Percentiles rank a stretch among this genome's conserved stretches.
phyloP scores from a whole-genome alignment of 1,140 invertebrate genomes.

The Drosophila oshimai region DNA sequence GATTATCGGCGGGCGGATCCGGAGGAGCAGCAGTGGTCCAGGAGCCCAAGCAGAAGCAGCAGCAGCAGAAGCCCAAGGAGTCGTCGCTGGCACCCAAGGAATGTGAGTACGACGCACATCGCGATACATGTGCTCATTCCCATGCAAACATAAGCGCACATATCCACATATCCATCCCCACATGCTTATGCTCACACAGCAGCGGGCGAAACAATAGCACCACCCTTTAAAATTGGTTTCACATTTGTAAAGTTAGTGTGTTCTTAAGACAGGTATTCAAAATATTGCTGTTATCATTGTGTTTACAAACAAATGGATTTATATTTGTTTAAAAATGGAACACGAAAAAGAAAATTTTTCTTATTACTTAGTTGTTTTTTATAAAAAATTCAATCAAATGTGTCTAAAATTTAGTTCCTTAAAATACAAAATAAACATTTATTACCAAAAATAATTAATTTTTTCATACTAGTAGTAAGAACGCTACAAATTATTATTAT shows the following conservation, averaged over 20 bases:
- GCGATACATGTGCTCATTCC: conserved; percentile 18
- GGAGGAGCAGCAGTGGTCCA: background rate
- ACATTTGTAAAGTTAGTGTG: background rate
- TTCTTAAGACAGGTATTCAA: background rate
- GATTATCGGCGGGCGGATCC: background rate
- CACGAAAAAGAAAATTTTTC: too few relatives aligned
- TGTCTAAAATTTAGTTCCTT: too few relatives aligned
- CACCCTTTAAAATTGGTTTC: background rate
- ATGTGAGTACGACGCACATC: conserved; percentile 10
- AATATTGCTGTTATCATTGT: background rate
- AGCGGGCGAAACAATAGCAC: background rate
- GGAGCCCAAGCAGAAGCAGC: background rate
- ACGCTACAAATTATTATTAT: too few relatives aligned
- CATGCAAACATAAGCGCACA: background rate
- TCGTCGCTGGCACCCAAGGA: conserved; percentile 5
- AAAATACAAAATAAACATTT: too few relatives aligned
- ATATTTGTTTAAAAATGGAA: too few relatives aligned
- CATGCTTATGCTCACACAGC: background rate
- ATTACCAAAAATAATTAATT: too few relatives aligned
- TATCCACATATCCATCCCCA: background rate
- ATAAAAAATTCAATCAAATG: too few relatives aligned
- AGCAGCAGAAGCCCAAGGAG: background rate
- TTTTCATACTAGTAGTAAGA: too few relatives aligned
- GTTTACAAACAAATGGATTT: too few relatives aligned
- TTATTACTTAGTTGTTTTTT: too few relatives aligned